Evolutionary conservation across 2,797 vertebrate species (phyloP).

Genomic region (Anguilla marmorata): DNA sequence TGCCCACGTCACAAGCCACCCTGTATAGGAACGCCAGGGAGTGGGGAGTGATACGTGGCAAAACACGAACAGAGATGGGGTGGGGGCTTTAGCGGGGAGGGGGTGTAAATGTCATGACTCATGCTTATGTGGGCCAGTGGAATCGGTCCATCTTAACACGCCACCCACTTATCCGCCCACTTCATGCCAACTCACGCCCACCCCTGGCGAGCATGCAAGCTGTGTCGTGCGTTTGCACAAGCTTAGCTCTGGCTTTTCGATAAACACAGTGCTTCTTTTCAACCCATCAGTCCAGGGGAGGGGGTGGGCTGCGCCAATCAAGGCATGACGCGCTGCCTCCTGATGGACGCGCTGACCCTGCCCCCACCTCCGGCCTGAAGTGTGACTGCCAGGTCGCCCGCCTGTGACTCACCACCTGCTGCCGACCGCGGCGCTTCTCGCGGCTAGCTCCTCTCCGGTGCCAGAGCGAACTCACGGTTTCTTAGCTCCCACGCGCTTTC

Average conservation of each 20-base stretch:
- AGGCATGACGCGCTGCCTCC: background rate
- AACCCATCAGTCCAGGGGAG: background rate
- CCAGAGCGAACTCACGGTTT: conserved; percentile 4
- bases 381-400: conserved; percentile 16
- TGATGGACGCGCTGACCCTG: conserved; percentile 14
- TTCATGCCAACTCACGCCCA: background rate
- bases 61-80: background rate
- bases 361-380: conserved; percentile 14
- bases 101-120: background rate
- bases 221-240: background rate
- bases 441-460: background rate
- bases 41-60: background rate
- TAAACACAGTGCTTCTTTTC: background rate
- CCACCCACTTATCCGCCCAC: background rate
- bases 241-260: background rate
- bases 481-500: background rate
- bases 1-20: background rate
- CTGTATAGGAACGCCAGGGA: background rate
- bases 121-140: background rate
- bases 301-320: background rate
- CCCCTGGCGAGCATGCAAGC: background rate
- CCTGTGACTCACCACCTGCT: conserved; percentile 32
- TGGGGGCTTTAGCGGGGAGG: background rate
- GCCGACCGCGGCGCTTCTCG: conserved; percentile 23
- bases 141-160: background rate